Evolutionary conservation across 2,797 vertebrate species (phyloP).

Genomic region (Heliangelus exortis): DNA sequence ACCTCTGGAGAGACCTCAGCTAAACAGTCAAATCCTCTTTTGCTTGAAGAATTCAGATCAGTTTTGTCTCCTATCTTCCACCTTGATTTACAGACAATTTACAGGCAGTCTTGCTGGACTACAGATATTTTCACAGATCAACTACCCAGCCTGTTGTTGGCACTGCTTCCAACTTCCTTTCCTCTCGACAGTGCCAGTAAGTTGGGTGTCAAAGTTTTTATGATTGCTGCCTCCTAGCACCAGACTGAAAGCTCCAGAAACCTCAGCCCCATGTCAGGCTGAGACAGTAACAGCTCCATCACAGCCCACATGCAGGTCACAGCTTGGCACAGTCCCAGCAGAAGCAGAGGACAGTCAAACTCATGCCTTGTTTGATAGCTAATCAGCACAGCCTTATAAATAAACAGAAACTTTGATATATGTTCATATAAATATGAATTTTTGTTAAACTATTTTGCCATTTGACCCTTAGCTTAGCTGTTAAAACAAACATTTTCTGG

Average conservation of each 20-base stretch:
- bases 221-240: not conserved
- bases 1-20: not conserved
- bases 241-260: not conserved
- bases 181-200: not conserved
- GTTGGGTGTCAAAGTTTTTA: not conserved
- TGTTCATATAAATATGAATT: not conserved
- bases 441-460: not conserved
- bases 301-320: not conserved
- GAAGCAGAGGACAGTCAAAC: not conserved
- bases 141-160: rapidly evolving
- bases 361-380: not conserved
- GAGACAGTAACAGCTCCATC: not conserved
- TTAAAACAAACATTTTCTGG: not conserved
- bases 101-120: too few relatives aligned
- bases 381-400: not conserved
- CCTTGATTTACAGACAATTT: not conserved
- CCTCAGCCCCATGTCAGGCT: not conserved
- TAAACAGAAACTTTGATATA: not conserved
- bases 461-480: not conserved
- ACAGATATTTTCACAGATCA: rapidly evolving
- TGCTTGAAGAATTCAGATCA: not conserved
- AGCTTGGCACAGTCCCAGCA: not conserved
- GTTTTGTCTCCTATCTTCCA: not conserved
- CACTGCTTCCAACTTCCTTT: not conserved
- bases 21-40: rapidly evolving